These are phyloP conservation scores for Furcifer pardalis DNA, from an alignment of 2,797 vertebrate species.

Conservation along the genomic window DNA sequence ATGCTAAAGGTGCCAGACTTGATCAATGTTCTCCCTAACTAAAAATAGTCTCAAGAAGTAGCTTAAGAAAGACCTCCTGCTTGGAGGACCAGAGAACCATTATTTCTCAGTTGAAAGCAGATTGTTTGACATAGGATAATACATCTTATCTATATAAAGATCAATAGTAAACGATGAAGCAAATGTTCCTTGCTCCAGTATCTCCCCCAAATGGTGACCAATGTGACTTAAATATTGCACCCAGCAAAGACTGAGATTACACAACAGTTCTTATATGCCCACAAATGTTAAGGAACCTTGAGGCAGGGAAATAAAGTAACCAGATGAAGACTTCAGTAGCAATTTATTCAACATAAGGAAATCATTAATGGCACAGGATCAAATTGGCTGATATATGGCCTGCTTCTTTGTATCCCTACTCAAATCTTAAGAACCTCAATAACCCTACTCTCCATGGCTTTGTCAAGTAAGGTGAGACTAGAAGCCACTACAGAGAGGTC, in stretches of 20 bases:
- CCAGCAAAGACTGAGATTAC: neutral
- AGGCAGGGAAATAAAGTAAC: neutral
- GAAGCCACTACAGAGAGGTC: neutral
- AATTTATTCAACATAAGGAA: neutral
- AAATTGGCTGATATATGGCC: neutral
- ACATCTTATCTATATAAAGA: neutral
- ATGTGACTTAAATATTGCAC: neutral
- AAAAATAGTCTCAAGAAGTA: neutral
- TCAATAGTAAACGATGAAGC: neutral
- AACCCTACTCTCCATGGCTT: neutral
- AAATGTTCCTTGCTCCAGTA: neutral
- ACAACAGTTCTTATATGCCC: neutral
- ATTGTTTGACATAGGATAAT: neutral
- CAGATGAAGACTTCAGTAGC: neutral
- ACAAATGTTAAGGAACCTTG: neutral
- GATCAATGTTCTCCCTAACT: neutral
- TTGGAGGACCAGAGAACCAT: neutral
- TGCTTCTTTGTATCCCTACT: neutral
- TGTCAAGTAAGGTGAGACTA: neutral
- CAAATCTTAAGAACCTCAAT: neutral
- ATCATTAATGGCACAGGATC: neutral
- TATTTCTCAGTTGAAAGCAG: neutral
- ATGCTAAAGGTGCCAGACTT: neutral
- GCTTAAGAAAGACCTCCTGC: neutral
- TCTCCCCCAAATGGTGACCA: neutral